phyloP scores from a whole-genome alignment of 1,140 invertebrate genomes.

The Venturia canescens region DNA sequence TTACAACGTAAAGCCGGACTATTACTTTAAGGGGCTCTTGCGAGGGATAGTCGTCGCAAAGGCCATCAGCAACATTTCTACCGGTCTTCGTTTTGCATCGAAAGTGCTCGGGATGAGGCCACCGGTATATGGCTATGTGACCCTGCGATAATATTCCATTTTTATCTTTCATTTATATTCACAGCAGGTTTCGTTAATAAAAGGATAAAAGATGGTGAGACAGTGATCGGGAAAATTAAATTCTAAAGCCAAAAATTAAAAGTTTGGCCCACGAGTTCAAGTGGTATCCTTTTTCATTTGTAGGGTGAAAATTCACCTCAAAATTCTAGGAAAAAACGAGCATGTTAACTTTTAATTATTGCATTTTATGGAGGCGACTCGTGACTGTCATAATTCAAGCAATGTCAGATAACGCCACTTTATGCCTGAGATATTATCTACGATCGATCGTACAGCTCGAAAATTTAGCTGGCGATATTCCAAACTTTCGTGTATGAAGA shows the following conservation, averaged over 20 bases:
- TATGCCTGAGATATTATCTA: slow-evolving; percentile 14
- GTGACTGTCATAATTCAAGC: background rate
- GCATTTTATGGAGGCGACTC: background rate
- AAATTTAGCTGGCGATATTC: slow-evolving; percentile 12
- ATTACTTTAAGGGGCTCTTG: slow-evolving; percentile 84
- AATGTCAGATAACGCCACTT: slow-evolving; percentile 11
- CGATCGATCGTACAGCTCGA: background rate
- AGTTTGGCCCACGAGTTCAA: too few relatives aligned
- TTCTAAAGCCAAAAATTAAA: too few relatives aligned
- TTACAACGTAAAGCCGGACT: slow-evolving; percentile 88
- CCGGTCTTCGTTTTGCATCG: slow-evolving; percentile 69
- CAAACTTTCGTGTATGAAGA: background rate
- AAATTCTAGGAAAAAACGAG: background rate
- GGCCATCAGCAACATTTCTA: slow-evolving; percentile 73
- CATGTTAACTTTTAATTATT: background rate
- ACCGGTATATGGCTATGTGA: slow-evolving; percentile 73
- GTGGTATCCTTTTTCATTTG: too few relatives aligned
- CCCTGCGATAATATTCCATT: slow-evolving; percentile 73
- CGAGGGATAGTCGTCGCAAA: slow-evolving; percentile 81
- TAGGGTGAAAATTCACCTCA: background rate
- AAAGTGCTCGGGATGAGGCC: slow-evolving; percentile 67
- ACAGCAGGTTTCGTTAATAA: background rate
- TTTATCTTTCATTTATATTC: slow-evolving; percentile 22
- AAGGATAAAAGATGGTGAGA: background rate
- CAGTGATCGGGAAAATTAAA: background rate